phyloP scores from a whole-genome alignment of 2,797 vertebrate species.

The Characodon lateralis region DNA sequence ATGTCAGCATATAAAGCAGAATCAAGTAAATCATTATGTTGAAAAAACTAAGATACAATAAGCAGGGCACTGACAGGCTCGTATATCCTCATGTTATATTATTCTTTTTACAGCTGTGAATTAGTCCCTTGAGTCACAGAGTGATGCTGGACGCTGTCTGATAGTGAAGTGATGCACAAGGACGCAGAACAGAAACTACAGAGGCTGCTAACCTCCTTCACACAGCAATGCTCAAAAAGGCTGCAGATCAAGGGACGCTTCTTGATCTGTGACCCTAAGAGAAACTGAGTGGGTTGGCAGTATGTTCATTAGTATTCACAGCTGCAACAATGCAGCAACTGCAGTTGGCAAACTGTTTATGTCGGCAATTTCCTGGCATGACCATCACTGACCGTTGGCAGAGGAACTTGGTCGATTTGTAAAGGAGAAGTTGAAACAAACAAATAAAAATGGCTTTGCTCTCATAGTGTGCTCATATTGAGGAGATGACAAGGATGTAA shows the following conservation, averaged over 20 bases:
- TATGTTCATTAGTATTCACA: constrained; percentile 28
- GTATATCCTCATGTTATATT: not conserved
- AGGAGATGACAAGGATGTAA: not conserved
- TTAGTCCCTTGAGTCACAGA: constrained; percentile 26
- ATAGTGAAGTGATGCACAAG: constrained; percentile 20
- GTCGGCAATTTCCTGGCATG: constrained; percentile 36
- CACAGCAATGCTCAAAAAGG: constrained; percentile 14
- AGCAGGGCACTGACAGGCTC: not conserved
- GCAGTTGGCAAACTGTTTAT: constrained; percentile 27
- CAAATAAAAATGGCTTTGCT: not conserved
- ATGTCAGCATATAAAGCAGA: not conserved
- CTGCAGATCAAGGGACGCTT: constrained; percentile 8
- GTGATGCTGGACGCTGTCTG: constrained; percentile 1
- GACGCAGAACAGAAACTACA: not conserved
- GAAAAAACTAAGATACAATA: not conserved
- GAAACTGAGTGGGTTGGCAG: constrained; percentile 10
- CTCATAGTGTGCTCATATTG: not conserved
- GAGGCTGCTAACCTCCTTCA: constrained; percentile 24
- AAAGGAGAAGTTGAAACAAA: not conserved
- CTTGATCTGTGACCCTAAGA: constrained; percentile 9
- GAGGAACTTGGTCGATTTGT: not conserved
- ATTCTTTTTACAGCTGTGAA: constrained; percentile 15
- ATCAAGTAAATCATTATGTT: not conserved
- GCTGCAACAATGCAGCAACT: constrained; percentile 21
- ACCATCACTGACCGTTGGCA: not conserved